Evolutionary conservation across 2,888 invertebrate species (phyloP).

Genomic region (Choristoneura rosaceana): DNA sequence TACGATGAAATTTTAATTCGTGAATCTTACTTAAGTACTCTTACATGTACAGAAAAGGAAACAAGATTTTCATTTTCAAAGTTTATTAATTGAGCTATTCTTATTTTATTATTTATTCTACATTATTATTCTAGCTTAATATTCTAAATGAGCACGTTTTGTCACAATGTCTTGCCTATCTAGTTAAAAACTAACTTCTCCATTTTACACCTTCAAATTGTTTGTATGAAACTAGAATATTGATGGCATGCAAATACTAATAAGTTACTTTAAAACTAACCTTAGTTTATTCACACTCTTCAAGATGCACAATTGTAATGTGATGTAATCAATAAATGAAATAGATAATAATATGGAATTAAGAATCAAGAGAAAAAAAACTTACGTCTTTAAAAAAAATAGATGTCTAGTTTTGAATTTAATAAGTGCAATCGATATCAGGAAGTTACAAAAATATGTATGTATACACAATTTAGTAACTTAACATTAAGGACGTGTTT

Average conservation of each 20-base stretch:
- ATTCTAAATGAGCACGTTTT: slow-evolving; percentile 1
- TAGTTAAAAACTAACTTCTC: slow-evolving; percentile 17
- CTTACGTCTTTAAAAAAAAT: no score
- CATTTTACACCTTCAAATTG: background rate
- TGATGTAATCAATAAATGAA: no score
- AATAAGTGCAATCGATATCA: no score
- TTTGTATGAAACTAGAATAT: background rate
- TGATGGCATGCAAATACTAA: slow-evolving; percentile 24
- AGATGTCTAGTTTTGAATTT: no score
- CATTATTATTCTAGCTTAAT: background rate
- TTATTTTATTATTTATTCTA: background rate
- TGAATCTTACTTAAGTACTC: background rate
- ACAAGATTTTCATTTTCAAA: background rate
- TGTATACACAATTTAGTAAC: no score
- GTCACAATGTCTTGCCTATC: slow-evolving; percentile 19
- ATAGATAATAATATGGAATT: no score
- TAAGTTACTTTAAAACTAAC: slow-evolving; percentile 34
- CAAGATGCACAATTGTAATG: background rate
- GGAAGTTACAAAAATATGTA: no score
- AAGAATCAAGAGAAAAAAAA: no score
- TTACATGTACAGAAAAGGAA: background rate
- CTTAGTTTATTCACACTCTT: background rate
- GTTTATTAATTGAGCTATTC: slow-evolving; percentile 27
- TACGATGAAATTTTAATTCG: background rate
- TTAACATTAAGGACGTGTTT: no score